Conservation (phyloP, 2,797 vertebrate genomes). For the Scarus forsteni region DNA sequence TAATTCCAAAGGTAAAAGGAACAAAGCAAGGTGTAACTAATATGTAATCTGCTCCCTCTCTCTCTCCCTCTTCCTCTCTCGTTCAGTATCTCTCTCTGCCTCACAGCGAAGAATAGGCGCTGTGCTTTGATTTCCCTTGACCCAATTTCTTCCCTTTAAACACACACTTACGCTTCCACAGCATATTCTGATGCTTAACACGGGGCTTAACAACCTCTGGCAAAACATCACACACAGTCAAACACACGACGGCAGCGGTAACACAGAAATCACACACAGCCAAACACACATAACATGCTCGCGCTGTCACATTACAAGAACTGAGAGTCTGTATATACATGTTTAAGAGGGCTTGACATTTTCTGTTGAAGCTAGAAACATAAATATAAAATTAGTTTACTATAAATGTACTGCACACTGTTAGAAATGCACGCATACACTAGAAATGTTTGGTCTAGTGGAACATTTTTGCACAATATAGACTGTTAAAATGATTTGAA, state of each 20-base stretch:
- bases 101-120: conserved; percentile 65
- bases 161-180: conserved; percentile 68
- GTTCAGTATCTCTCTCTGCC: conserved; percentile 54
- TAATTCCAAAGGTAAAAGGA: conserved; percentile 75
- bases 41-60: conserved; percentile 70
- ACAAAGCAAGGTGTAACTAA: conserved; percentile 79
- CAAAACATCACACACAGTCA: conserved; percentile 61
- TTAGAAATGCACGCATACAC: no score
- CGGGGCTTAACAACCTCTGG: conserved; percentile 74
- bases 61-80: conserved; percentile 43
- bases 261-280: conserved; percentile 40
- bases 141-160: conserved; percentile 78
- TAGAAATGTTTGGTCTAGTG: no score
- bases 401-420: no score
- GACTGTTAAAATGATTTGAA: no score
- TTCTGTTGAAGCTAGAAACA: not conserved
- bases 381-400: conserved; percentile 7
- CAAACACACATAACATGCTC: conserved; percentile 26
- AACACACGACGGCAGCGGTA: conserved; percentile 14
- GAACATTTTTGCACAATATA: no score
- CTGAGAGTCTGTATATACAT: conserved; percentile 38
- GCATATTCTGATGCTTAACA: conserved; percentile 73
- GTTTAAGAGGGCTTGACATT: conserved; percentile 14
- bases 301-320: conserved; percentile 32
- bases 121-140: conserved; percentile 79